Percentiles rank a stretch among this genome's conserved stretches.
Conservation (phyloP, 2,113 vertebrate species). For the Etheostoma spectabile region DNA sequence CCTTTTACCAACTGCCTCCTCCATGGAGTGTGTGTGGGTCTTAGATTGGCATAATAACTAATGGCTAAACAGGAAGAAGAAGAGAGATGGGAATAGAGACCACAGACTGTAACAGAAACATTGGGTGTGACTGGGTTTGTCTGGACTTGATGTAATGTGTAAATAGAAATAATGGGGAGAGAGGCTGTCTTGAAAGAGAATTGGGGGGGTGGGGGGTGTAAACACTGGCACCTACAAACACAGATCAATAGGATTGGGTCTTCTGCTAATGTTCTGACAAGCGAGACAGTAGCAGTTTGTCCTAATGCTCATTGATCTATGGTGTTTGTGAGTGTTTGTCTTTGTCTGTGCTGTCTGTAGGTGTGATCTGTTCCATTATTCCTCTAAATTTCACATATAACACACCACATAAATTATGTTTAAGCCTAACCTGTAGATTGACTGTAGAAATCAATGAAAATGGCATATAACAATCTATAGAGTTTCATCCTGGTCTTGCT, state of each 20-base stretch:
- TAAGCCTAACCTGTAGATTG: too few species aligned
- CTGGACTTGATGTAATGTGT: constrained; percentile 37
- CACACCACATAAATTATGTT: too few species aligned
- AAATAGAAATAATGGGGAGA: constrained; percentile 12
- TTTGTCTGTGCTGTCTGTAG: constrained; percentile 2
- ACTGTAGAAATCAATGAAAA: too few species aligned
- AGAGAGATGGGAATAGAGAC: constrained; percentile 14
- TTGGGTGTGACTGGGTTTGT: constrained; percentile 49
- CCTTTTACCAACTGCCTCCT: constrained; percentile 78
- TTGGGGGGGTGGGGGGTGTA: too few species aligned
- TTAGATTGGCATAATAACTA: constrained; percentile 71
- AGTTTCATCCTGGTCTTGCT: too few species aligned
- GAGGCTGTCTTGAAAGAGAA: background rate
- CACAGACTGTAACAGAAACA: constrained; percentile 19
- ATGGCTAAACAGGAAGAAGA: constrained; percentile 57
- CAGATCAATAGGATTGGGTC: constrained; percentile 59
- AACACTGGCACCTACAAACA: constrained; percentile 14
- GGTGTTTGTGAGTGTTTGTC: constrained; percentile 9
- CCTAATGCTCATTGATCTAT: constrained; percentile 65
- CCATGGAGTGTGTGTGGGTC: constrained; percentile 53
- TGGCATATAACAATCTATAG: too few species aligned
- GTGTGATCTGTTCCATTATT: constrained; percentile 36
- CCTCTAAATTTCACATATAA: constrained; percentile 25
- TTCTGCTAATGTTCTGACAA: constrained; percentile 57
- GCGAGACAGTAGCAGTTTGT: constrained; percentile 43